Conservation (phyloP, 2,113 vertebrate species). For the Catharus bicknelli region DNA sequence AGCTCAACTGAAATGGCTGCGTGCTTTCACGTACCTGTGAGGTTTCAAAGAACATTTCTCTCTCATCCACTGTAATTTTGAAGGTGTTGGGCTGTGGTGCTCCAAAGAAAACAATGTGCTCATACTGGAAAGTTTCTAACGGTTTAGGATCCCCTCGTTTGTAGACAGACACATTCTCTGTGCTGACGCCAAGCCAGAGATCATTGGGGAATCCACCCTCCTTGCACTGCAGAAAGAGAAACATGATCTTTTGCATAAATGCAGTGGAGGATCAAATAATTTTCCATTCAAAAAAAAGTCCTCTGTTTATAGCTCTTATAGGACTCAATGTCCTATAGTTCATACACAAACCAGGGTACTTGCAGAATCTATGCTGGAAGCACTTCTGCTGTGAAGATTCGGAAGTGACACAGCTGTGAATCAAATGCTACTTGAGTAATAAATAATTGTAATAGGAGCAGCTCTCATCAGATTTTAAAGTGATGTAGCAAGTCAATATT, state of each 20-base stretch:
- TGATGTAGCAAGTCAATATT: background rate
- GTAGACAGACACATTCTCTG: slow-evolving; percentile 87
- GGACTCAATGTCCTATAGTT: background rate
- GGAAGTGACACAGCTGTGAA: background rate
- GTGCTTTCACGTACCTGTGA: slow-evolving; percentile 77
- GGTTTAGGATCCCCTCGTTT: slow-evolving; percentile 86
- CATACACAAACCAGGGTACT: background rate
- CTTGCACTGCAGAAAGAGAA: slow-evolving; percentile 81
- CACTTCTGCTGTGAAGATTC: background rate
- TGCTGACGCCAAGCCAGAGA: slow-evolving; percentile 87
- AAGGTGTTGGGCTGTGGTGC: slow-evolving; percentile 87
- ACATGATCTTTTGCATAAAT: background rate
- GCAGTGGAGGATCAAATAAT: background rate
- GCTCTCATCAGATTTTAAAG: background rate
- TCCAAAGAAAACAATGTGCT: slow-evolving; percentile 89
- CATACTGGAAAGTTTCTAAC: slow-evolving; percentile 87
- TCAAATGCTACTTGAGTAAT: background rate
- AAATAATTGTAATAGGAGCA: background rate
- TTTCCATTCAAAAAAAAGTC: background rate
- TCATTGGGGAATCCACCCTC: slow-evolving; percentile 93
- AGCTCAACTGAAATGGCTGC: background rate
- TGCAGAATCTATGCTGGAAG: background rate
- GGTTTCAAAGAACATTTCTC: slow-evolving; percentile 93
- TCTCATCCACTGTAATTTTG: slow-evolving; percentile 92
- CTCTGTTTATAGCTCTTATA: background rate